Evolutionary conservation across 2,888 invertebrate species (phyloP), one percentile per base, ranked within the genome.

Genomic region (Stictocephala bisonia): DNA sequence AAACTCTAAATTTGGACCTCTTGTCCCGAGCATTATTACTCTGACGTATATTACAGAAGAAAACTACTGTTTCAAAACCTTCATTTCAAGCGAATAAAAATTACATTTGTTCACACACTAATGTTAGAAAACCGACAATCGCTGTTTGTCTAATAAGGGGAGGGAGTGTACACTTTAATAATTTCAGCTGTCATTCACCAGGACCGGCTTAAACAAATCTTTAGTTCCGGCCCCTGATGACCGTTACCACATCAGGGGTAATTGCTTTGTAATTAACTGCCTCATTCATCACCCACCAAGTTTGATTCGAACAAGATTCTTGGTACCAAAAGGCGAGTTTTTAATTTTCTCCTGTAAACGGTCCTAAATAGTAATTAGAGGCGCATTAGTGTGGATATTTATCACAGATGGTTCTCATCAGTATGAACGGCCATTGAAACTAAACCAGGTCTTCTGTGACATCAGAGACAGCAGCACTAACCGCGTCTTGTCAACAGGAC

Each of bases 251-350:
- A 64, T 64, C 40, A 27, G 64, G 40, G 18, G 64, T 64, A 64
- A 64, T 64, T 44, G 64, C 44, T 64, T 35, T 41, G 27, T 64
- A 64, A 64, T 64, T 64, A 64, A 64, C 64, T 24, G 15, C 41
- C 44, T 35, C 64, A 64, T 64, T 64, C 64, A 64, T 64, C 64
- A 64, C 20, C 18, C 35, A 15, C 29, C 31, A 18, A 31, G 60
- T 44, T 44, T 44, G 44, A 44, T 6, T 44, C 15, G 44, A 44
- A 44, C 15, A 44, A n/a, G 44, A n/a, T 44, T 44, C 15, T 4
- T 15, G 7, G 44, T 44, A 15, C 4, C 44, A 35, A 9, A 56
- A 56, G 56, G 35, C 29, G 60, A 3, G n/a, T 60, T n/a, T n/a
- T n/a, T n/a, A n/a, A n/a, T n/a, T n/a, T n/a, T n/a, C n/a, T n/a